Percentiles rank a stretch among this genome's conserved stretches.
Conservation (phyloP, 1,140 invertebrate species). For the Rhysida immarginata region DNA sequence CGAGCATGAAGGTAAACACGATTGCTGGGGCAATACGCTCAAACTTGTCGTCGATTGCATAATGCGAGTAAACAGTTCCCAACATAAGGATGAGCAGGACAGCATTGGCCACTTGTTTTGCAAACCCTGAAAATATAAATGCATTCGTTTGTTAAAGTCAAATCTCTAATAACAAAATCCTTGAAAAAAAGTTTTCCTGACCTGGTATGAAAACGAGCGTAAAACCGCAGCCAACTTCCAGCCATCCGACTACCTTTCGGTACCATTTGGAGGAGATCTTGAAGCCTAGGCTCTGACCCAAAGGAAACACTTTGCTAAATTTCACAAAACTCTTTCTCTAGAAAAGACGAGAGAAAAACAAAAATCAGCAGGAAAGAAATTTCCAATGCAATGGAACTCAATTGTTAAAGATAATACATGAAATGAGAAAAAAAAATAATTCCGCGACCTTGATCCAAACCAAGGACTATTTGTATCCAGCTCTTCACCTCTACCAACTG, state of each 20-base stretch:
- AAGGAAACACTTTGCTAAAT: constrained; percentile 90
- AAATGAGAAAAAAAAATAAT: background rate
- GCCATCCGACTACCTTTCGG: constrained; percentile 62
- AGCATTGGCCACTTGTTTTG: constrained; percentile 76
- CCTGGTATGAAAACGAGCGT: constrained; percentile 75
- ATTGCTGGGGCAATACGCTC: constrained; percentile 81
- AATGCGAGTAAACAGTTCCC: constrained; percentile 81
- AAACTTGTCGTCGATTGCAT: constrained; percentile 80
- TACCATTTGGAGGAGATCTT: constrained; percentile 89
- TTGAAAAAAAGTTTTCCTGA: no score
- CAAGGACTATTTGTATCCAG: no score
- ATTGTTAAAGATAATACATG: background rate
- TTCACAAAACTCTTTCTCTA: constrained; percentile 93
- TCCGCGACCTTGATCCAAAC: no score
- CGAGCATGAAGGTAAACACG: constrained; percentile 91
- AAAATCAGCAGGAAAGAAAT: no score
- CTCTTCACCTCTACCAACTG: no score
- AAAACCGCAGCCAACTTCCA: constrained; percentile 79
- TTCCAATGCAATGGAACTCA: no score
- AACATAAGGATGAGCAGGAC: constrained; percentile 65
- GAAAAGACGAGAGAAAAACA: constrained; percentile 32
- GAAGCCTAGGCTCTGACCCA: constrained; percentile 60
- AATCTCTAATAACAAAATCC: no score
- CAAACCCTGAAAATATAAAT: constrained; percentile 47
- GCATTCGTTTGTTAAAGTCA: no score